Conservation (phyloP, 2,113 vertebrate genomes). For the Daboia siamensis region DNA sequence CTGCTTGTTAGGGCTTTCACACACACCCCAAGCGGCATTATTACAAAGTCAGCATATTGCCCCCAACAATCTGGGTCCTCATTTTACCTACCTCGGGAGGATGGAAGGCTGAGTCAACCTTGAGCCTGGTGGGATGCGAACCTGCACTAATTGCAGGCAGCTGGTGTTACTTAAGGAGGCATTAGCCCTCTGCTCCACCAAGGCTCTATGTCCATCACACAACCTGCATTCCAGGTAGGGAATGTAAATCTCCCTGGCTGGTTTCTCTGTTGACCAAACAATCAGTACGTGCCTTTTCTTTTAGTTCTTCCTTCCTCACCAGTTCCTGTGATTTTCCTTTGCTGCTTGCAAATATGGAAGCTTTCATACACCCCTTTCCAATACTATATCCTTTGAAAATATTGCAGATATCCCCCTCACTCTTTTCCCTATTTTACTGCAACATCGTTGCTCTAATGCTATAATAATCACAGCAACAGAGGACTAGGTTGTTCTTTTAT, state of each 20-base stretch:
- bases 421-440: neutral
- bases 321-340: neutral
- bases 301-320: neutral
- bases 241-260: neutral
- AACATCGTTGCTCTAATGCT: neutral
- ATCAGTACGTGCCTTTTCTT: neutral
- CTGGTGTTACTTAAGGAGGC: too few relatives aligned
- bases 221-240: neutral
- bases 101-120: too few relatives aligned
- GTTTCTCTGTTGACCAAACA: neutral
- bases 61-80: too few relatives aligned
- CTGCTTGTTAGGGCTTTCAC: too few relatives aligned
- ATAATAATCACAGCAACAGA: neutral
- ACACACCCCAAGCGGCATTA: too few relatives aligned
- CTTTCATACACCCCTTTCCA: neutral
- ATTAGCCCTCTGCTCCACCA: too few relatives aligned
- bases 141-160: too few relatives aligned
- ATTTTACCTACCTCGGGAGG: too few relatives aligned
- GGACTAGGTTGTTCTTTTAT: neutral
- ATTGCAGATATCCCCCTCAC: neutral
- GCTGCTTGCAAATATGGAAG: neutral
- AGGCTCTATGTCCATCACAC: neutral
- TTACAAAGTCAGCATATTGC: too few relatives aligned
- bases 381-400: neutral
- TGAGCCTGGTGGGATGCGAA: too few relatives aligned